Conservation (phyloP, 2,113 vertebrate species). For the Ramphastos sulfuratus region DNA sequence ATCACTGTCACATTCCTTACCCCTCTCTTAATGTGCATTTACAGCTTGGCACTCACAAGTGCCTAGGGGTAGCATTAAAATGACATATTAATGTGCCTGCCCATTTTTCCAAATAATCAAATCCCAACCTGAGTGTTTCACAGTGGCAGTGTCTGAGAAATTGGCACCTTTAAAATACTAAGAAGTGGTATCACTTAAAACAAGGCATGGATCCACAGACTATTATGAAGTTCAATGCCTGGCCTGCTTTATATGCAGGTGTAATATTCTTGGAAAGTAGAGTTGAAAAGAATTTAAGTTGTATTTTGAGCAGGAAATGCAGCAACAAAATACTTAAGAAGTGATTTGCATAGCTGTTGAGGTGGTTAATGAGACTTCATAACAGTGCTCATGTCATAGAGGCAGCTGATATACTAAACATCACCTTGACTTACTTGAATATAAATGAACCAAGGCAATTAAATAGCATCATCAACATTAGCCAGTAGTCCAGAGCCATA, state of each 20-base stretch:
- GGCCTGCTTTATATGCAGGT: constrained; percentile 4
- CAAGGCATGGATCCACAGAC: not conserved
- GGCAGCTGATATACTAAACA: not conserved
- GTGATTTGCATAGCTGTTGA: constrained; percentile 54
- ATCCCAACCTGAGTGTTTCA: not conserved
- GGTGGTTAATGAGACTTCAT: constrained; percentile 41
- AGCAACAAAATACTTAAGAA: constrained; percentile 32
- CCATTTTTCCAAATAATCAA: not conserved
- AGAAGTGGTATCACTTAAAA: not conserved
- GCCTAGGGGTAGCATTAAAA: not conserved
- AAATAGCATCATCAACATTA: not conserved
- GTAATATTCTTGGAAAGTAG: constrained; percentile 18
- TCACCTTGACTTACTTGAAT: constrained; percentile 38
- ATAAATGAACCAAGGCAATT: not conserved
- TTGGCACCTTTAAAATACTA: not conserved
- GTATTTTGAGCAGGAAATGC: constrained; percentile 10
- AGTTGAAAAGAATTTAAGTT: constrained; percentile 22
- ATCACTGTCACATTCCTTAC: not conserved
- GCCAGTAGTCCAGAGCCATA: not conserved
- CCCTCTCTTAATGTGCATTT: not conserved
- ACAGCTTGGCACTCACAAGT: not conserved
- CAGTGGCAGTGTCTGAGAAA: not conserved
- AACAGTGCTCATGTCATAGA: not conserved
- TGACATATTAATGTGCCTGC: not conserved
- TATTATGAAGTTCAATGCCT: not conserved